Percentiles rank a stretch among this genome's conserved stretches.
phyloP scores from a whole-genome alignment of 2,888 invertebrate genomes.

The Uloborus plumipes region DNA sequence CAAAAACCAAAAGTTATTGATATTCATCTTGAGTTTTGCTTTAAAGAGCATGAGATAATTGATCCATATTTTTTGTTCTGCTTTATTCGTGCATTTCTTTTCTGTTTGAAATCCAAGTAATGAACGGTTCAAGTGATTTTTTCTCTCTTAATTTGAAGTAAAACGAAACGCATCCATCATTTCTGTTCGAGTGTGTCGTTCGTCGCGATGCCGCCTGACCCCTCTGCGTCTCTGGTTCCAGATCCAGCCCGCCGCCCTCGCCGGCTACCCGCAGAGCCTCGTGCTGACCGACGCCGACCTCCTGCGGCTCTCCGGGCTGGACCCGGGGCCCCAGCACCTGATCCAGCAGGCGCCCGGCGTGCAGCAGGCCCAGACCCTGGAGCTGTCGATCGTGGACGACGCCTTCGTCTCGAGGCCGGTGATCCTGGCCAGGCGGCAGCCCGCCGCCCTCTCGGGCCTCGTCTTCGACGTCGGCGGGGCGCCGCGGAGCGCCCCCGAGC shows the following conservation, averaged over 20 bases:
- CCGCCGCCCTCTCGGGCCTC: constrained; percentile 35
- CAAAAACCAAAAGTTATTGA: no score
- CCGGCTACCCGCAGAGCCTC: constrained; percentile 51
- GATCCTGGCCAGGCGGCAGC: constrained; percentile 56
- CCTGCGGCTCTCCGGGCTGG: constrained; percentile 63
- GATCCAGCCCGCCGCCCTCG: constrained; percentile 54
- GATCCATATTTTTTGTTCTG: no score
- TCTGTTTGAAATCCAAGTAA: no score
- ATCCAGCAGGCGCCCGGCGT: constrained; percentile 30
- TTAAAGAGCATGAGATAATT: no score
- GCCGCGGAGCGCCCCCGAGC: constrained; percentile 1
- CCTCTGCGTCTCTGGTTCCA: not conserved
- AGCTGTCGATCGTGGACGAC: constrained; percentile 61
- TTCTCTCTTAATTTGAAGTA: no score
- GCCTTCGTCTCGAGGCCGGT: constrained; percentile 60
- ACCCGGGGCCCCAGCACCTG: constrained; percentile 50
- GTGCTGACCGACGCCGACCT: constrained; percentile 67
- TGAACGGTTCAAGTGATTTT: no score
- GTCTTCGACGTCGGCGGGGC: constrained; percentile 56
- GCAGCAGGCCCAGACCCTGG: constrained; percentile 48
- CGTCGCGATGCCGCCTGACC: not conserved
- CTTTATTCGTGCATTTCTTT: no score
- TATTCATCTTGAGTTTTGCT: no score
- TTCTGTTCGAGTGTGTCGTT: no score
- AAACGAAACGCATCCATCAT: no score